Conservation (phyloP, 37 sponge, comb jelly and placozoan species). For the Halisarca cf. caerulea region DNA sequence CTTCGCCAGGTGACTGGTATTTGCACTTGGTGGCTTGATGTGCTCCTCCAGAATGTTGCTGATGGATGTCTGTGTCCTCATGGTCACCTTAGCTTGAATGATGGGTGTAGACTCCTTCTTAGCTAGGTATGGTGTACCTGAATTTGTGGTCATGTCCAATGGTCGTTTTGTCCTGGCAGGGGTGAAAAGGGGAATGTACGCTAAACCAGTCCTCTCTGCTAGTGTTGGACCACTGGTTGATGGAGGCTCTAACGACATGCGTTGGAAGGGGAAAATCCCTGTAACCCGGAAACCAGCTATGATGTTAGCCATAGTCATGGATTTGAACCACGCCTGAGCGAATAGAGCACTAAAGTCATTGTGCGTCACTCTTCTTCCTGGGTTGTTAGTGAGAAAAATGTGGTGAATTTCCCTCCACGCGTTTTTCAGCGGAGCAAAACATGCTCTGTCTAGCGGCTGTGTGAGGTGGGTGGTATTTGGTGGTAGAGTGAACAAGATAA, state of each 20-base stretch:
- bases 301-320: slow-evolving; percentile 50
- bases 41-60: no score
- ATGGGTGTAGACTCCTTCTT: no score
- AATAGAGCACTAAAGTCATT: slow-evolving; percentile 39
- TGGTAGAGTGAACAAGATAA: slow-evolving; percentile 7
- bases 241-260: neutral
- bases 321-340: slow-evolving; percentile 33
- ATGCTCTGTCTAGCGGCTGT: neutral
- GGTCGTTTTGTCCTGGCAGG: neutral
- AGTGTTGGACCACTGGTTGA: neutral
- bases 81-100: no score
- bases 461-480: slow-evolving; percentile 12
- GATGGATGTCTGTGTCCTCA: no score
- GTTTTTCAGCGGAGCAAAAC: slow-evolving; percentile 36
- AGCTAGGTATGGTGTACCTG: no score
- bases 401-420: slow-evolving; percentile 28
- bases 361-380: slow-evolving; percentile 40
- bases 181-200: slow-evolving; percentile 16
- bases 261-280: slow-evolving; percentile 47
- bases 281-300: slow-evolving; percentile 52
- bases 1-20: no score
- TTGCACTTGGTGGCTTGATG: no score
- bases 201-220: slow-evolving; percentile 19
- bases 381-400: slow-evolving; percentile 7
- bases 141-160: neutral